A percentile compares a stretch with the other conserved stretches of the same genome.
These are phyloP conservation scores for honey bee (Apis mellifera) DNA, from an alignment of 1,140 invertebrate genomes.

Conservation along the genomic window DNA sequence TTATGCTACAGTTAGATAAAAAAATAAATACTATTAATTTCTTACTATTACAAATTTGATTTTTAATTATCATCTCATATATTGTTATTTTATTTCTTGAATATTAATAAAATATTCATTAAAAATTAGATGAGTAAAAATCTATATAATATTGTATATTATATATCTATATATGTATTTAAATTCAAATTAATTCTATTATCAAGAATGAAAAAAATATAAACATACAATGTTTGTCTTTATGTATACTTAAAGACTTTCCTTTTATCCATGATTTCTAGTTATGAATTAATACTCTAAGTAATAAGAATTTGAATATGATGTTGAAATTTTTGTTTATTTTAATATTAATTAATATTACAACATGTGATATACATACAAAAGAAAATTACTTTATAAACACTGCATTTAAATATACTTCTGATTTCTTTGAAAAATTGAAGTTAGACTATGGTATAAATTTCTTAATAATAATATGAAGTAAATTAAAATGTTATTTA, in stretches of 20 bases:
- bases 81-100: background rate
- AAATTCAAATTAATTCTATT: slow-evolving; percentile 9
- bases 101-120: slow-evolving; percentile 12
- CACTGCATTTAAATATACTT: slow-evolving; percentile 39
- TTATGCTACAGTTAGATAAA: slow-evolving; percentile 89
- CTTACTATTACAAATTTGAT: background rate
- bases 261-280: background rate
- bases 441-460: slow-evolving; percentile 54
- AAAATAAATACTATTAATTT: slow-evolving; percentile 8
- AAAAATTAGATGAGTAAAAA: background rate
- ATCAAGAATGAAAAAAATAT: slow-evolving; percentile 48
- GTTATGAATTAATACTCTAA: slow-evolving; percentile 1
- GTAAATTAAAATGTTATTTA: background rate
- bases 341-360: slow-evolving; percentile 45
- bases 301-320: slow-evolving; percentile 12
- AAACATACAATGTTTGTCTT: slow-evolving; percentile 42
- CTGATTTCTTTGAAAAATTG: slow-evolving; percentile 57
- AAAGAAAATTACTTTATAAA: slow-evolving; percentile 13
- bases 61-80: slow-evolving; percentile 4
- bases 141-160: background rate
- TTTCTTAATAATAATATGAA: background rate
- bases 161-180: background rate
- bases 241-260: background rate
- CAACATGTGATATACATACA: slow-evolving; percentile 8
- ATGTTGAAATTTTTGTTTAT: slow-evolving; percentile 25